Evolutionary conservation across 2,113 vertebrate species (phyloP).

Genomic region (Eulemur rufifrons): DNA sequence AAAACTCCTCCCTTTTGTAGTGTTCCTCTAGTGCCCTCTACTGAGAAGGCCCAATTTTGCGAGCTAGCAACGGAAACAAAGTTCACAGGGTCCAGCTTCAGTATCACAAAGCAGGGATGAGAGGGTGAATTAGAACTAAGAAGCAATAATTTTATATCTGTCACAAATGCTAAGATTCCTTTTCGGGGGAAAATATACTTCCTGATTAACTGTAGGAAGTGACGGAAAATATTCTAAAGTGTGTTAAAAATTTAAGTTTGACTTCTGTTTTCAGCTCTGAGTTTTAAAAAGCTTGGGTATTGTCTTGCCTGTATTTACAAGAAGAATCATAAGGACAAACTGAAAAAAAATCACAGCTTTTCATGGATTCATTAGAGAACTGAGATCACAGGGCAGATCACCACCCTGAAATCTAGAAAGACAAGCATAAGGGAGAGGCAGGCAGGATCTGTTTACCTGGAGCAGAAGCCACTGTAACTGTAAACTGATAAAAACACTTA

Average conservation of each 20-base stretch:
- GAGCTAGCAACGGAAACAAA: neutral
- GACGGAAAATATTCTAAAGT: neutral
- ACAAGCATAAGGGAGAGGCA: neutral
- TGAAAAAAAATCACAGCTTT: neutral
- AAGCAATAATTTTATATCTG: neutral
- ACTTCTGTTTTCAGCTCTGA: neutral
- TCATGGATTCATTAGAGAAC: neutral
- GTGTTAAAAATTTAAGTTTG: neutral
- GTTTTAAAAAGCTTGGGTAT: neutral
- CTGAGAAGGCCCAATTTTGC: neutral
- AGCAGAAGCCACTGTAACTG: neutral
- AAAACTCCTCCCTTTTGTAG: neutral
- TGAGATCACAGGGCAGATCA: neutral
- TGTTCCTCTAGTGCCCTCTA: neutral
- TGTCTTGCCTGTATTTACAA: neutral
- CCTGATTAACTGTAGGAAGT: neutral
- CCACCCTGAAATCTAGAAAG: neutral
- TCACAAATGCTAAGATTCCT: neutral
- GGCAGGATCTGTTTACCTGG: neutral
- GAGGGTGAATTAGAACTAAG: neutral
- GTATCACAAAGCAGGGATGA: neutral
- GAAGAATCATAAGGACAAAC: neutral
- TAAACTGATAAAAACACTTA: neutral
- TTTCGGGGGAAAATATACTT: neutral
- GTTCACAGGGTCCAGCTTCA: neutral